Conservation (phyloP, 1,140 invertebrate species). For the Drosophila novamexicana region DNA sequence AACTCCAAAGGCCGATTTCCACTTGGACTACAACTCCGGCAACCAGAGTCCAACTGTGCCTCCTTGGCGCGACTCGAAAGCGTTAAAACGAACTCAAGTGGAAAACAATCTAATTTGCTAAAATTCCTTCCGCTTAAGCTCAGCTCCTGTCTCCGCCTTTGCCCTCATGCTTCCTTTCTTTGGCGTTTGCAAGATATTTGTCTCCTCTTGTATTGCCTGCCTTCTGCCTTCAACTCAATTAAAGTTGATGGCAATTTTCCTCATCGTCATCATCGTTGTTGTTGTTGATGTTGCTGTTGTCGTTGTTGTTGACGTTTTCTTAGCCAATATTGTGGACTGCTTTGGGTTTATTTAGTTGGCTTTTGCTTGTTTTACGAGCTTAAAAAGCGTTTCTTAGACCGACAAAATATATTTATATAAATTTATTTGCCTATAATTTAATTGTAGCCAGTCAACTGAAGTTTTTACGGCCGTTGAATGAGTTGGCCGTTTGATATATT, state of each 20-base stretch:
- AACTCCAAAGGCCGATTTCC: conserved; percentile 5
- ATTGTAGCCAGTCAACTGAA: conserved; percentile 51
- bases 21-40: conserved; percentile 11
- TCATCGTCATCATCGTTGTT: conserved; percentile 28
- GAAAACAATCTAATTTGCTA: conserved; percentile 84
- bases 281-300: conserved; percentile 2
- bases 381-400: conserved; percentile 37
- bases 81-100: conserved; percentile 84
- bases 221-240: conserved; percentile 78
- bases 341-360: conserved; percentile 66
- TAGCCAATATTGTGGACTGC: conserved; percentile 68
- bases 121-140: conserved; percentile 75
- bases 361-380: conserved; percentile 70
- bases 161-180: background rate
- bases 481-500: conserved; percentile 9
- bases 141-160: conserved; percentile 15
- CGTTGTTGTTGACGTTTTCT: conserved; percentile 48
- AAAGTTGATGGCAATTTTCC: conserved; percentile 79
- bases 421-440: conserved; percentile 82
- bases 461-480: conserved; percentile 7
- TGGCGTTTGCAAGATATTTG: conserved; percentile 25
- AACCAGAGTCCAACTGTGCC: conserved; percentile 14
- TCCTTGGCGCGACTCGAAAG: conserved; percentile 51
- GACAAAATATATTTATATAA: conserved; percentile 55
- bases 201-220: conserved; percentile 27